Conservation (phyloP, 2,113 vertebrate species). For the Pao palembangensis region DNA sequence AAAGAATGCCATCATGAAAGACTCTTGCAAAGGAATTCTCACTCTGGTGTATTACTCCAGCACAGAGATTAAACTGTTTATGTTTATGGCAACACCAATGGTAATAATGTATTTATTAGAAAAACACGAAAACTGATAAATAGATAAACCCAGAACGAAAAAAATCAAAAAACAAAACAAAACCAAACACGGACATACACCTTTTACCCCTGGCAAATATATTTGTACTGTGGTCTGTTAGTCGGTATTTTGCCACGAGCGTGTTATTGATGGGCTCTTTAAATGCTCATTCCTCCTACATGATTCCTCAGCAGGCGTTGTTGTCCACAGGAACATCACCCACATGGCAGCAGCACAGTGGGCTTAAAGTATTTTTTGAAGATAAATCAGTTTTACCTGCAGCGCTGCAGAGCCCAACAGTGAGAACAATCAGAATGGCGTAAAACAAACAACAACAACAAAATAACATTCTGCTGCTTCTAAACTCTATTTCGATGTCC, state of each 20-base stretch:
- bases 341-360: constrained; percentile 10
- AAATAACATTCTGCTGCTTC: no score
- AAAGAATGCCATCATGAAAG: no score
- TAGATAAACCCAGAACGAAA: neutral
- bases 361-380: constrained; percentile 12
- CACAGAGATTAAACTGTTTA: constrained; percentile 40
- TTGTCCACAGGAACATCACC: constrained; percentile 6
- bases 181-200: no score
- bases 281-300: constrained; percentile 15
- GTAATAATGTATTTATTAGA: constrained; percentile 4
- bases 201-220: constrained; percentile 13
- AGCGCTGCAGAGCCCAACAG: neutral
- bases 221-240: constrained; percentile 1
- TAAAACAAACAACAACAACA: no score
- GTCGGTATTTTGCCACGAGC: neutral
- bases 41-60: constrained; percentile 39
- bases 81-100: constrained; percentile 46
- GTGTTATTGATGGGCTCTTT: constrained; percentile 5
- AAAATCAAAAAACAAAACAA: no score
- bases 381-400: constrained; percentile 9
- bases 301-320: constrained; percentile 4
- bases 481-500: no score
- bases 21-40: no score
- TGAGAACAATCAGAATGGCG: no score
- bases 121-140: constrained; percentile 8